phyloP scores from a whole-genome alignment of 1,140 invertebrate species.

The Metopolophium dirhodum region DNA sequence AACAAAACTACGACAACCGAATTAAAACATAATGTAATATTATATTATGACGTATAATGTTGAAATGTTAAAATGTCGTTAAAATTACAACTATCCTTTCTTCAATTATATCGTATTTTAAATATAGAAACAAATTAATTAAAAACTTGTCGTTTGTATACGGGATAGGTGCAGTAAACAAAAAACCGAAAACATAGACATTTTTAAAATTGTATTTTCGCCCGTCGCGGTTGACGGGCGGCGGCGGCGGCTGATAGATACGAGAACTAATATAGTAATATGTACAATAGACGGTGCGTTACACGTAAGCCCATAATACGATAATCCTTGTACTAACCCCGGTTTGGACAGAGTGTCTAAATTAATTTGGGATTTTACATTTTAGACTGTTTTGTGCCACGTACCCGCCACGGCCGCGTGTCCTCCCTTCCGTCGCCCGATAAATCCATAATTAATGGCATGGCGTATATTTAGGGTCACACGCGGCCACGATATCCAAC shows the following conservation, averaged over 20 bases:
- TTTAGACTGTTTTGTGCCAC: background rate
- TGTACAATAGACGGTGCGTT: background rate
- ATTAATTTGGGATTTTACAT: constrained; percentile 43
- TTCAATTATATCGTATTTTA: background rate
- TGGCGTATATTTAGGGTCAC: background rate
- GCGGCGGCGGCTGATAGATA: background rate
- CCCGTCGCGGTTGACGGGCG: background rate
- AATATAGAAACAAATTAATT: background rate
- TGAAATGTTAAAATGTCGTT: background rate
- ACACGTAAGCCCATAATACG: constrained; percentile 3
- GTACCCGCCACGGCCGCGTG: background rate
- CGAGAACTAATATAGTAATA: background rate
- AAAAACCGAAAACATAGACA: background rate
- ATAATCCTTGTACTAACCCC: constrained; percentile 16
- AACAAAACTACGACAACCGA: background rate
- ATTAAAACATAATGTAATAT: background rate
- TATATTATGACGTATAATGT: background rate
- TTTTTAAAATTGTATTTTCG: background rate
- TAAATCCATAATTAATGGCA: constrained; percentile 39
- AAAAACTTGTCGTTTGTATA: background rate
- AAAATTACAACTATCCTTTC: background rate
- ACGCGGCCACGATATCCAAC: background rate
- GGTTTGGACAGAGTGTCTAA: constrained; percentile 7
- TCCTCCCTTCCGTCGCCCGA: background rate
- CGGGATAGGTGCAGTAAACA: background rate